phyloP scores from a whole-genome alignment of 2,113 vertebrate species.

The Elephantulus edwardii region DNA sequence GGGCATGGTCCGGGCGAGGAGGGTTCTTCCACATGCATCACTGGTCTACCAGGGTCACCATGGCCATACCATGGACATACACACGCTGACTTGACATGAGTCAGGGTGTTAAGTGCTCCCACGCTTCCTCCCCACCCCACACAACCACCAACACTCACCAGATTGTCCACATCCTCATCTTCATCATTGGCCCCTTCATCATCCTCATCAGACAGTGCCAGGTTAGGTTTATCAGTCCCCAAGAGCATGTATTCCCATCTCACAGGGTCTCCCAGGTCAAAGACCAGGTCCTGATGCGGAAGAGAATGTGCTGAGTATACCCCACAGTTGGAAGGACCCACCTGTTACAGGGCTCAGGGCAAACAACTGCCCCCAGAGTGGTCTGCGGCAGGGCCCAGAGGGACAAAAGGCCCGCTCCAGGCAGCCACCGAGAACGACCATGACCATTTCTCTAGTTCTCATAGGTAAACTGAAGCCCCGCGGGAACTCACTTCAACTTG shows the following conservation, averaged over 20 bases:
- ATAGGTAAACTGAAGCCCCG: background rate
- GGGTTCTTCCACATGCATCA: background rate
- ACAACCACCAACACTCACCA: slow-evolving; percentile 68
- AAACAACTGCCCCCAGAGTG: background rate
- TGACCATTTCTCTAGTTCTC: background rate
- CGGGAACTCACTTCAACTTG: background rate
- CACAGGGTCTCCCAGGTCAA: slow-evolving; percentile 87
- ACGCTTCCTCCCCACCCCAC: fast-evolving
- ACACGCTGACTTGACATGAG: background rate
- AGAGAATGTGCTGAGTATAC: background rate
- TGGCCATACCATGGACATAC: background rate
- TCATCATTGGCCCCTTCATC: slow-evolving; percentile 38
- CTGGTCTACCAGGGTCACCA: fast-evolving
- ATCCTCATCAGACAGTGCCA: slow-evolving; percentile 68
- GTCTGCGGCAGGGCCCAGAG: background rate
- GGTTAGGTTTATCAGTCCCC: slow-evolving; percentile 51
- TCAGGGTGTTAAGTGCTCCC: no score
- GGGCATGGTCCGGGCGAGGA: no score
- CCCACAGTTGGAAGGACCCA: fast-evolving
- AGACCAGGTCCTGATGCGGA: slow-evolving; percentile 87
- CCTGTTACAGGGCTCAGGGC: fast-evolving
- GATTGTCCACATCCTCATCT: slow-evolving; percentile 23
- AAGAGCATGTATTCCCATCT: slow-evolving; percentile 90
- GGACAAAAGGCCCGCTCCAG: background rate
- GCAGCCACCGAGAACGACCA: background rate